phyloP scores from a whole-genome alignment of 2,888 invertebrate species.

The Subacronicta megacephala region DNA sequence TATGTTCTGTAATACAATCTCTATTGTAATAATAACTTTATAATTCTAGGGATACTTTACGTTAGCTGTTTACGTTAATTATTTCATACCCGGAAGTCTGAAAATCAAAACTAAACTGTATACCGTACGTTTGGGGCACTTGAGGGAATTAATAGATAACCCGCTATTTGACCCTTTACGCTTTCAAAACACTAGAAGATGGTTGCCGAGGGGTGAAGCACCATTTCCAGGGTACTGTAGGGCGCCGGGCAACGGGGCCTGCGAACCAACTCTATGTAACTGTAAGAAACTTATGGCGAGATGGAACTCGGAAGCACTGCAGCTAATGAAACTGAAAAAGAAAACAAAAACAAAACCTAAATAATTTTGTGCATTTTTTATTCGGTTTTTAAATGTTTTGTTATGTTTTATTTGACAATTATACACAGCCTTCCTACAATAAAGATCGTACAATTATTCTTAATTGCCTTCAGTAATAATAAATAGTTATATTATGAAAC shows the following conservation, averaged over 20 bases:
- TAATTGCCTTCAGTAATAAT: too few species aligned
- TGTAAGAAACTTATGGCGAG: constrained; percentile 68
- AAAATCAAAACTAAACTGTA: constrained; percentile 60
- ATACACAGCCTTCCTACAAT: too few species aligned
- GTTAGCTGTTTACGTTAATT: constrained; percentile 70
- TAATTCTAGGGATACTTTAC: constrained; percentile 68
- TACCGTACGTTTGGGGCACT: constrained; percentile 51
- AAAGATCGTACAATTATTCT: constrained; percentile 15
- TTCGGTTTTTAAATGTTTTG: constrained; percentile 23
- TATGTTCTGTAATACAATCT: neutral
- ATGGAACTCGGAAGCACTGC: constrained; percentile 62
- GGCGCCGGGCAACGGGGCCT: constrained; percentile 70
- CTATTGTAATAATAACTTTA: neutral
- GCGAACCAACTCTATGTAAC: constrained; percentile 75
- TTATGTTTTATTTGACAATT: constrained; percentile 13
- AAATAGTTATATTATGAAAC: neutral
- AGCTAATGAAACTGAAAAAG: neutral
- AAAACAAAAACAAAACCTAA: neutral
- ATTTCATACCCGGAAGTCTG: constrained; percentile 72
- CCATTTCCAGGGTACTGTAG: constrained; percentile 84
- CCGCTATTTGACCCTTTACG: constrained; percentile 25
- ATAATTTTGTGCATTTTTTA: constrained; percentile 25
- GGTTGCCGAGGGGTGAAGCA: constrained; percentile 71
- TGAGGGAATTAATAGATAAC: constrained; percentile 50
- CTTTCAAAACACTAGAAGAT: constrained; percentile 60